Percentiles rank a stretch among this genome's conserved stretches.
Evolutionary conservation across 2,797 vertebrate genomes (phyloP).

Genomic region (Muraenolepis orangiensis): DNA sequence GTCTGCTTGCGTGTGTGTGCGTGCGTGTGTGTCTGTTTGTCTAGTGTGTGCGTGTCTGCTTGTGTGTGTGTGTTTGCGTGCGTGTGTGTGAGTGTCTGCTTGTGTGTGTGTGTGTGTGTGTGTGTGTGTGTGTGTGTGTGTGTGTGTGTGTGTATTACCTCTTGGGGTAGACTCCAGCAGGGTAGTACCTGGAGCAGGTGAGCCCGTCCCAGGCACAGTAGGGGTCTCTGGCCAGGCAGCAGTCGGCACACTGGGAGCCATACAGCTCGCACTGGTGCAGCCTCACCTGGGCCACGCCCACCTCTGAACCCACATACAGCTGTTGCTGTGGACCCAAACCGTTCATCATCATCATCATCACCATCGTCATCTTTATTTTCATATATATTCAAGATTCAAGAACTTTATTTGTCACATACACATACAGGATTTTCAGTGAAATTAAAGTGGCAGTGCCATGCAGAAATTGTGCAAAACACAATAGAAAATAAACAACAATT

Average conservation of each 20-base stretch:
- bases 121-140: conserved; percentile 4
- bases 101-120: conserved; percentile 1
- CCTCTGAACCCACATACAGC: conserved; percentile 86
- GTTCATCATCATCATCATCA: not conserved
- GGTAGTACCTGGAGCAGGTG: conserved; percentile 89
- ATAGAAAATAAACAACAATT: too few relatives aligned
- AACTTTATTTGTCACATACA: too few relatives aligned
- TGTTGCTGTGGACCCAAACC: conserved; percentile 80
- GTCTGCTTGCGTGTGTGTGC: conserved; percentile 4
- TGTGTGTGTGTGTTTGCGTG: not conserved
- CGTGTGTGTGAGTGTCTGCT: not conserved
- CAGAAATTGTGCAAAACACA: too few relatives aligned
- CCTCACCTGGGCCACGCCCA: conserved; percentile 83
- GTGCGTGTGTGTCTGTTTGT: not conserved
- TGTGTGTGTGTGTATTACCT: conserved; percentile 70
- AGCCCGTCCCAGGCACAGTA: conserved; percentile 97
- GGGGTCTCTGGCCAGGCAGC: conserved; percentile 93
- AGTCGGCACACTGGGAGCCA: conserved; percentile 90
- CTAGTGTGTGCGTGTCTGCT: not conserved
- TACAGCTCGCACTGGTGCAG: conserved; percentile 95
- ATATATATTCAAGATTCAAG: too few relatives aligned
- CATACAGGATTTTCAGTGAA: too few relatives aligned
- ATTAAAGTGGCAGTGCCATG: too few relatives aligned
- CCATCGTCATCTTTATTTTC: not conserved
- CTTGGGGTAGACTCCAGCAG: conserved; percentile 83